Evolutionary conservation across 2,113 vertebrate species (phyloP).

Genomic region (Acanthochromis polyacanthus): DNA sequence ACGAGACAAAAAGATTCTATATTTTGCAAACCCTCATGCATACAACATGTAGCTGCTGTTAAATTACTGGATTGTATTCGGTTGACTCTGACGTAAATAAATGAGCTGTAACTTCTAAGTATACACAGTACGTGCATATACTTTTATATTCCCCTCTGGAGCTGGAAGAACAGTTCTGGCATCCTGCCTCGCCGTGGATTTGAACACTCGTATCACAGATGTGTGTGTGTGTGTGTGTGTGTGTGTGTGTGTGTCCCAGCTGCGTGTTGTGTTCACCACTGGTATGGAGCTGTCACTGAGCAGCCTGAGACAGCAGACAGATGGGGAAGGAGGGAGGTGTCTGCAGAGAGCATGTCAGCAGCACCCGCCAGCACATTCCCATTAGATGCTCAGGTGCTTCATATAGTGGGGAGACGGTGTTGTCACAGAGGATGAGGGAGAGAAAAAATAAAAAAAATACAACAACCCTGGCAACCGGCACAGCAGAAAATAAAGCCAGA

Average conservation of each 20-base stretch:
- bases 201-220: conserved; percentile 24
- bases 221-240: conserved; percentile 5
- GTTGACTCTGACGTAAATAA: background rate
- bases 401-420: conserved; percentile 6
- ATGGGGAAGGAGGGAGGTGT: conserved; percentile 61
- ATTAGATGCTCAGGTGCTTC: conserved; percentile 70
- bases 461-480: background rate
- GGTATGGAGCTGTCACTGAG: conserved; percentile 64
- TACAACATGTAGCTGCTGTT: background rate
- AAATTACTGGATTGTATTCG: background rate
- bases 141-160: conserved; percentile 20
- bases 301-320: conserved; percentile 60
- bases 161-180: conserved; percentile 16
- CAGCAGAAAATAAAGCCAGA: conserved; percentile 8
- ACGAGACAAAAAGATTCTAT: background rate
- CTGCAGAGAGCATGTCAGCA: conserved; percentile 58
- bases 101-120: conserved; percentile 2
- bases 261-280: conserved; percentile 25
- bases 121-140: background rate
- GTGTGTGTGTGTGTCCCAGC: conserved; percentile 27
- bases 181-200: conserved; percentile 1
- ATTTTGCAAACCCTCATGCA: background rate
- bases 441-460: background rate
- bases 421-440: background rate
- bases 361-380: conserved; percentile 60